Evolutionary conservation across 2,113 vertebrate species (phyloP).

Genomic region (Cyphomyrus plagiostoma): DNA sequence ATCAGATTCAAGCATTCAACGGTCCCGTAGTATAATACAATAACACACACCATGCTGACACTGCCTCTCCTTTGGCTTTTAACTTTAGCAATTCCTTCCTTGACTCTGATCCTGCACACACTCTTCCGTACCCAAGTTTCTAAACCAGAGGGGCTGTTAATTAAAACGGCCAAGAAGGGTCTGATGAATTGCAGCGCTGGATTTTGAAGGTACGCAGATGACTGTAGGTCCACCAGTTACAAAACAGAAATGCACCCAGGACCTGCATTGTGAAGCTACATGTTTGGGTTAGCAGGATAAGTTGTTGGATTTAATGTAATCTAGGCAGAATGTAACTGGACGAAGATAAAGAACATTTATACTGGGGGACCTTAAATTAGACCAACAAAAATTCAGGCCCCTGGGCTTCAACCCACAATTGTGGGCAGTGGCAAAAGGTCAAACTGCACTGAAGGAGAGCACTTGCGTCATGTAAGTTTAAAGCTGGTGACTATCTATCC

Average conservation of each 20-base stretch:
- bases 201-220: background rate
- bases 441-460: background rate
- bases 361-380: background rate
- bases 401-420: background rate
- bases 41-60: background rate
- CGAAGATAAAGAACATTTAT: too few relatives aligned
- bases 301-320: too few relatives aligned
- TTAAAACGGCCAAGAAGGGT: background rate
- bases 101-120: background rate
- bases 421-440: background rate
- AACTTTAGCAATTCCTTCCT: background rate
- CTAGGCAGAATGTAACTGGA: too few relatives aligned
- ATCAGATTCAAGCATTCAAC: too few relatives aligned
- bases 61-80: background rate
- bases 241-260: background rate
- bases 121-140: background rate
- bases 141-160: background rate
- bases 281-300: background rate
- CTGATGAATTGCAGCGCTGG: background rate
- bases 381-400: background rate
- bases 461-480: background rate
- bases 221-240: background rate
- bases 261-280: background rate
- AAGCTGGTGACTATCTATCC: background rate
- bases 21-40: too few relatives aligned